Conservation (phyloP, 2,888 invertebrate genomes). For the Resseliella maxima region DNA sequence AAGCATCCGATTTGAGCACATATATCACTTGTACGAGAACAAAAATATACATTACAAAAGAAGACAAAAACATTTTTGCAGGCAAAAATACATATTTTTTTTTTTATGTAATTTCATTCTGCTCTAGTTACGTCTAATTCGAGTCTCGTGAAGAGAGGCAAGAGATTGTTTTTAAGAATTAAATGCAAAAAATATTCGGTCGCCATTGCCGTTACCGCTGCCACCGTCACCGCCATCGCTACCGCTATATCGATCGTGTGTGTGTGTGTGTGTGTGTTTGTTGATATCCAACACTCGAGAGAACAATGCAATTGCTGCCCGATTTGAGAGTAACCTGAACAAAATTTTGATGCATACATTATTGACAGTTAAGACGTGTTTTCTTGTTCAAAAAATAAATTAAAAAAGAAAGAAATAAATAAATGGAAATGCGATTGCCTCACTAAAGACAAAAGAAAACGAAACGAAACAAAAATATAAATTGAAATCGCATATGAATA, state of each 20-base stretch:
- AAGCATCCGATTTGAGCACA: background rate
- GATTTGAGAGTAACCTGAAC: background rate
- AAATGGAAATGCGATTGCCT: slow-evolving; percentile 34
- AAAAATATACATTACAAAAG: background rate
- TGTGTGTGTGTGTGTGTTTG: background rate
- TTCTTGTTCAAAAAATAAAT: too few relatives aligned
- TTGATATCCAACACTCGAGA: background rate
- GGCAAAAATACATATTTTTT: slow-evolving; percentile 24
- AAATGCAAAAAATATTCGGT: background rate
- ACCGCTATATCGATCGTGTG: too few relatives aligned
- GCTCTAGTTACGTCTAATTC: slow-evolving; percentile 48
- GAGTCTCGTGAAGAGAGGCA: slow-evolving; percentile 6
- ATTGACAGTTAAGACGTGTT: background rate
- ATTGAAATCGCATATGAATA: background rate
- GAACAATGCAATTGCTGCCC: slow-evolving; percentile 8
- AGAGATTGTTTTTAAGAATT: background rate
- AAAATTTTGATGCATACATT: slow-evolving; percentile 1
- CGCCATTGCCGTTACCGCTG: background rate
- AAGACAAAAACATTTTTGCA: background rate
- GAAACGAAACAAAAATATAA: background rate
- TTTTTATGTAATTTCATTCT: slow-evolving; percentile 50
- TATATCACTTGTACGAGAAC: background rate
- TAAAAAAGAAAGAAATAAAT: background rate
- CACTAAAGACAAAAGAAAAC: background rate
- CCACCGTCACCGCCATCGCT: background rate